Evolutionary conservation across 2,797 vertebrate species (phyloP).

Genomic region (Hippoglossus hippoglossus): DNA sequence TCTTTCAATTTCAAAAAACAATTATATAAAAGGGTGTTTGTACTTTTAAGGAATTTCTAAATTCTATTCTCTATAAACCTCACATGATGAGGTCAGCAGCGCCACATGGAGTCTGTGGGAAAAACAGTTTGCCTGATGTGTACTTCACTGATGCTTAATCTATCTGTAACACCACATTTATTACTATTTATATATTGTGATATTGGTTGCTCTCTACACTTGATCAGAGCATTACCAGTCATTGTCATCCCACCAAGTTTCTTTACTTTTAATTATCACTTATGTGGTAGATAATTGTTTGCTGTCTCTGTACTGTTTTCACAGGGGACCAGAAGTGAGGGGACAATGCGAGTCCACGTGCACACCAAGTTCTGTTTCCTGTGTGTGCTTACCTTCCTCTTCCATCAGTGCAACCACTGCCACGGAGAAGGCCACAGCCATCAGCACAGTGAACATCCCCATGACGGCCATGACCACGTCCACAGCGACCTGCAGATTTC

Average conservation of each 20-base stretch:
- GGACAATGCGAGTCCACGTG: conserved; percentile 93
- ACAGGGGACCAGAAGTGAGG: conserved; percentile 85
- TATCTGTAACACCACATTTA: not conserved
- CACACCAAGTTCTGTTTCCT: conserved; percentile 98
- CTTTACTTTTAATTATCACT: not conserved
- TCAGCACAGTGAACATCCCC: conserved; percentile 68
- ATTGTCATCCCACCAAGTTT: not conserved
- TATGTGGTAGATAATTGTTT: not conserved
- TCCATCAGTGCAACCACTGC: conserved; percentile 93
- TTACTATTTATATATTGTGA: not conserved
- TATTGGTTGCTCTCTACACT: not conserved
- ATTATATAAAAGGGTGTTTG: too few relatives aligned
- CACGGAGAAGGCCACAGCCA: conserved; percentile 85
- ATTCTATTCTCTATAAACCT: too few relatives aligned
- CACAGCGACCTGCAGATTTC: conserved; percentile 90
- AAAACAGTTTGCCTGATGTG: too few relatives aligned
- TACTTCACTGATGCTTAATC: not conserved
- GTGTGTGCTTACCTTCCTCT: conserved; percentile 95
- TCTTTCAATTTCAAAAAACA: too few relatives aligned
- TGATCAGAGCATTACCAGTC: not conserved
- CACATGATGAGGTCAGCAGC: too few relatives aligned
- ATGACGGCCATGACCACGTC: conserved; percentile 61
- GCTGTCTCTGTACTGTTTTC: conserved; percentile 15
- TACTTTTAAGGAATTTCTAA: too few relatives aligned
- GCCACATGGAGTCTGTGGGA: too few relatives aligned